Evolutionary conservation across 2,888 invertebrate species (phyloP).

Genomic region (Troides helena): DNA sequence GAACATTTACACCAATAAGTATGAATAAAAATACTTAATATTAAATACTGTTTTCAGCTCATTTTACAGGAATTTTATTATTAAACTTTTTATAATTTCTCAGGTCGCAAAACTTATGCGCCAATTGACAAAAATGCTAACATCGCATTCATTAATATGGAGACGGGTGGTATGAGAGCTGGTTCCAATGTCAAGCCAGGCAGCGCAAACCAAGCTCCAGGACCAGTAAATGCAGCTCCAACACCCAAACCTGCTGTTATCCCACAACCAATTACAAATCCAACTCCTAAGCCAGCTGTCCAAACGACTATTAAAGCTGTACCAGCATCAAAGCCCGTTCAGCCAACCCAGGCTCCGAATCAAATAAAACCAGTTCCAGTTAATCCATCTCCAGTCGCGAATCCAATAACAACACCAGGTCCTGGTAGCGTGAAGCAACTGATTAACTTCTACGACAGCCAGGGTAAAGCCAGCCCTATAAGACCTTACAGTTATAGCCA

Average conservation of each 20-base stretch:
- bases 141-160: conserved; percentile 72
- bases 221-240: conserved; percentile 30
- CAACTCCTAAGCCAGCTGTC: conserved; percentile 24
- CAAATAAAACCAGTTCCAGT: conserved; percentile 59
- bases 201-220: conserved; percentile 26
- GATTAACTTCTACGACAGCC: conserved; percentile 66
- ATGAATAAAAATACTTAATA: too few relatives aligned
- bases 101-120: conserved; percentile 58
- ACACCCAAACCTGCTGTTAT: conserved; percentile 35
- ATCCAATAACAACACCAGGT: conserved; percentile 63
- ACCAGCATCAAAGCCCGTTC: conserved; percentile 33
- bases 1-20: too few relatives aligned
- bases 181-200: conserved; percentile 34
- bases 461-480: conserved; percentile 66
- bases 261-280: conserved; percentile 35
- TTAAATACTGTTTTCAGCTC: neutral
- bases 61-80: neutral
- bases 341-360: conserved; percentile 37
- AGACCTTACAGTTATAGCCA: conserved; percentile 71
- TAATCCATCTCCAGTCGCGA: conserved; percentile 48
- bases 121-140: conserved; percentile 71
- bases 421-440: conserved; percentile 67
- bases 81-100: conserved; percentile 4
- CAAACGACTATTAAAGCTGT: conserved; percentile 36
- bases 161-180: conserved; percentile 50